Evolutionary conservation across 2,888 invertebrate genomes (phyloP), one percentile per base, ranked within the genome.

Genomic region (Pachydiplax longipennis): DNA sequence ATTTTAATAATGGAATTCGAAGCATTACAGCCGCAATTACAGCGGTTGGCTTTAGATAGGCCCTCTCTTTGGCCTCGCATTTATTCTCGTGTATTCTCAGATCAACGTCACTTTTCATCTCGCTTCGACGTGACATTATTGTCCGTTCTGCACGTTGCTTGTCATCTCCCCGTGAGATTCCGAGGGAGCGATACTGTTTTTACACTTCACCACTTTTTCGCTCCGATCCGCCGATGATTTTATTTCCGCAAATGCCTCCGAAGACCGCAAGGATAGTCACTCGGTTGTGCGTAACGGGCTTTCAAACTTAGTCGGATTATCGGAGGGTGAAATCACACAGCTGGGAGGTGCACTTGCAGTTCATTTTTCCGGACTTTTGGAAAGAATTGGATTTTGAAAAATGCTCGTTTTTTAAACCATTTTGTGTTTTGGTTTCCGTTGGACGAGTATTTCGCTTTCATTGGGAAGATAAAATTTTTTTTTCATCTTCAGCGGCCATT

Each of bases 171-270:
- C 31, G 73, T 22, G 25, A 73, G 31, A 73, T 73, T 73, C 73
- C 31, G 6, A 13, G 31, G 73, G 13, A 31, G 6, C 31, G 73
- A 31, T 25, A 73, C 73, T 31, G 73, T 73, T 73, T 73, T 73
- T 73, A 73, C 73, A 31, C 31, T 8, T 25, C 25, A 31, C 31
- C 13, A 25, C 53, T 83, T 83, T 87, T 87, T 87, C 6, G 6
- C 37, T 37, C 22, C 61, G 73, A 61, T 37, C 61, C 65, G 37
- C 61, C 87, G 87, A 61, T 37, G 61, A 87, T 87, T 87, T 87
- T 87, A 87, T 87, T 87, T 87, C 87, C 87, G 87, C 87, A 87
- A 87, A 87, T 87, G 61, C 87, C n/a, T 25, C n/a, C 15, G 61
- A 13, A 25, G 61, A 87, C 87, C 87, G 61, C 87, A 87, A 37